These are phyloP conservation scores for Isurus oxyrinchus DNA, from an alignment of 2,113 vertebrate genomes.

Conservation along the genomic window DNA sequence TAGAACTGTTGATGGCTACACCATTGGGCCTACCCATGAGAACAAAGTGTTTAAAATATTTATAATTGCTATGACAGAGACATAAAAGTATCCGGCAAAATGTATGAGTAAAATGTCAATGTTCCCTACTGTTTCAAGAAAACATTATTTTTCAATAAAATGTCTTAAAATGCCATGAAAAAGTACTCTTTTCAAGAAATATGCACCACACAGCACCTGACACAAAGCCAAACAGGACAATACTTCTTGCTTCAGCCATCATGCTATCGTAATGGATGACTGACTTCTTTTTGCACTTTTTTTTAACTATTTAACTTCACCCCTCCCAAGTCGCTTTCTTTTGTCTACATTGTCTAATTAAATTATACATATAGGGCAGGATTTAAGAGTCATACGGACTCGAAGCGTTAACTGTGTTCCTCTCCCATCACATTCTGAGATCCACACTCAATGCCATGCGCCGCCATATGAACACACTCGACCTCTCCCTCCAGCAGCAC, in stretches of 20 bases:
- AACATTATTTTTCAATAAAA: neutral
- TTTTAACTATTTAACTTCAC: neutral
- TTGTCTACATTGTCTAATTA: too few species aligned
- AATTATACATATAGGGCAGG: too few species aligned
- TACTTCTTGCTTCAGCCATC: slow-evolving; percentile 6
- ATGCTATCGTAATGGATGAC: slow-evolving; percentile 8
- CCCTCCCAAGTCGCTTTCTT: neutral
- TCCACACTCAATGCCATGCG: too few species aligned
- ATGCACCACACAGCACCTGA: neutral
- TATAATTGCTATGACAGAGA: neutral
- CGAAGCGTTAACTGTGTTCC: too few species aligned
- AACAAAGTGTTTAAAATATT: neutral
- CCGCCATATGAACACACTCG: too few species aligned
- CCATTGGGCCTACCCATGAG: neutral
- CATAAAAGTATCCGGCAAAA: neutral
- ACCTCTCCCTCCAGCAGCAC: too few species aligned
- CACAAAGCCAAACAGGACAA: slow-evolving; percentile 8
- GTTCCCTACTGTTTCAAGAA: neutral
- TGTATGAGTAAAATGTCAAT: neutral
- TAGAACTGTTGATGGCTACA: neutral
- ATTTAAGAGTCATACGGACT: too few species aligned
- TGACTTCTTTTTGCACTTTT: neutral
- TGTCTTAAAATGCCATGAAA: neutral
- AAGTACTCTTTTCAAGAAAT: neutral
- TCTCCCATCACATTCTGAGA: too few species aligned